These are phyloP conservation scores for Patella vulgata DNA, from an alignment of 1,140 invertebrate genomes.

Conservation along the genomic window DNA sequence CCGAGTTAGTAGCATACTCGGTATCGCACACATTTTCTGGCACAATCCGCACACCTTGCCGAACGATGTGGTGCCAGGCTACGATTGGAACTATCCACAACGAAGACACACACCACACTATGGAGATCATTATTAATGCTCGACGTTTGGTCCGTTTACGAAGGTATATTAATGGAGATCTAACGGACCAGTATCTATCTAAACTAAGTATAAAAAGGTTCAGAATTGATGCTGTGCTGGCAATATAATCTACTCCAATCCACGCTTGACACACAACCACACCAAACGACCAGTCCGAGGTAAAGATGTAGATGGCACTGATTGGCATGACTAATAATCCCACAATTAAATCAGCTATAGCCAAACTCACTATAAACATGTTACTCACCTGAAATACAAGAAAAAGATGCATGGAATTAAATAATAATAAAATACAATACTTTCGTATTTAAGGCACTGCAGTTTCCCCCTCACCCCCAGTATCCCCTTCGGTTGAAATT, in stretches of 20 bases:
- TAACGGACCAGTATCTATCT: slow-evolving; percentile 70
- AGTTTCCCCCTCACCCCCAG: too few species aligned
- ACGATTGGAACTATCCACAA: slow-evolving; percentile 71
- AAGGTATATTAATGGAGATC: slow-evolving; percentile 73
- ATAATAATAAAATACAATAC: too few species aligned
- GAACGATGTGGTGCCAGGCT: slow-evolving; percentile 69
- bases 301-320: slow-evolving; percentile 73
- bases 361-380: slow-evolving; percentile 76
- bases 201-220: slow-evolving; percentile 72
- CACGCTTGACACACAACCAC: slow-evolving; percentile 69
- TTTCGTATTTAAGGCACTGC: too few species aligned
- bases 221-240: slow-evolving; percentile 75
- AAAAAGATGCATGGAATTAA: slow-evolving; percentile 2
- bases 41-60: slow-evolving; percentile 56
- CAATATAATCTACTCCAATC: slow-evolving; percentile 72
- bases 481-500: too few species aligned
- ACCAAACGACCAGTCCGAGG: slow-evolving; percentile 72
- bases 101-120: slow-evolving; percentile 69
- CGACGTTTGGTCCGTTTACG: slow-evolving; percentile 72
- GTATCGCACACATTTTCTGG: slow-evolving; percentile 69
- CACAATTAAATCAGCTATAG: slow-evolving; percentile 74
- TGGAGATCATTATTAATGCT: slow-evolving; percentile 69
- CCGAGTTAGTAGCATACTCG: slow-evolving; percentile 70
- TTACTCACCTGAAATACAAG: slow-evolving; percentile 71
- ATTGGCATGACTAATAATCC: slow-evolving; percentile 75